These are phyloP conservation scores for Cariama cristata DNA, from an alignment of 2,113 vertebrate genomes.

Conservation along the genomic window DNA sequence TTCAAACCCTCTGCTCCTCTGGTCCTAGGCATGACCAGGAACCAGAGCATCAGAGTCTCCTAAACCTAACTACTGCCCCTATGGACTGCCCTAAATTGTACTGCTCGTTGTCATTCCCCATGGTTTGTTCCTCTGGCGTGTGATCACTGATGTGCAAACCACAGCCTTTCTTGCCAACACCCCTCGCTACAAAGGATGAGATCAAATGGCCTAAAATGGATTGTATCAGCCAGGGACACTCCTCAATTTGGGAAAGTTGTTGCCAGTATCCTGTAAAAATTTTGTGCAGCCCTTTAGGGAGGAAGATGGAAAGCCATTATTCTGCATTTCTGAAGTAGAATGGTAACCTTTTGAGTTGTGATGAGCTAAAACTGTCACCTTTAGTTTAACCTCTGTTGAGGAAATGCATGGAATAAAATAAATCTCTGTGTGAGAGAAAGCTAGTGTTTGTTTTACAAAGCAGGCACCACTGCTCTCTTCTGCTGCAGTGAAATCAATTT, in stretches of 20 bases:
- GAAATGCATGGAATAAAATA: neutral
- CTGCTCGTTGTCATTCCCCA: neutral
- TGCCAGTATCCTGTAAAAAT: neutral
- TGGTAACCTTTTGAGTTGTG: neutral
- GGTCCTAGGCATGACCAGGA: neutral
- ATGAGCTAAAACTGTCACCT: neutral
- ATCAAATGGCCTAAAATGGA: neutral
- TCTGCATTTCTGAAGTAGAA: neutral
- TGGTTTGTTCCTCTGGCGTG: neutral
- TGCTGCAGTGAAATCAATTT: neutral
- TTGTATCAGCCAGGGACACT: neutral
- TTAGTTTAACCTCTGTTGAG: neutral
- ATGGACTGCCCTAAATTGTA: neutral
- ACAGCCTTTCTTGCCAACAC: neutral
- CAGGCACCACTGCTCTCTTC: neutral
- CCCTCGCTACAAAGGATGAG: neutral
- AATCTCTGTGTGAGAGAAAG: neutral
- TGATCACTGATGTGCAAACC: neutral
- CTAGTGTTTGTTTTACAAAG: neutral
- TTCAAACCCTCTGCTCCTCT: neutral
- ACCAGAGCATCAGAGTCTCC: neutral
- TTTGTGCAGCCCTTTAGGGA: neutral
- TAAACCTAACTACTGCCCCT: neutral
- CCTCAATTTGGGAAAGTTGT: neutral
- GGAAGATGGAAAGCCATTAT: neutral